Evolutionary conservation across 2,113 vertebrate genomes (phyloP), one percentile per base, ranked within the genome.

Genomic region (Vireo altiloquus): DNA sequence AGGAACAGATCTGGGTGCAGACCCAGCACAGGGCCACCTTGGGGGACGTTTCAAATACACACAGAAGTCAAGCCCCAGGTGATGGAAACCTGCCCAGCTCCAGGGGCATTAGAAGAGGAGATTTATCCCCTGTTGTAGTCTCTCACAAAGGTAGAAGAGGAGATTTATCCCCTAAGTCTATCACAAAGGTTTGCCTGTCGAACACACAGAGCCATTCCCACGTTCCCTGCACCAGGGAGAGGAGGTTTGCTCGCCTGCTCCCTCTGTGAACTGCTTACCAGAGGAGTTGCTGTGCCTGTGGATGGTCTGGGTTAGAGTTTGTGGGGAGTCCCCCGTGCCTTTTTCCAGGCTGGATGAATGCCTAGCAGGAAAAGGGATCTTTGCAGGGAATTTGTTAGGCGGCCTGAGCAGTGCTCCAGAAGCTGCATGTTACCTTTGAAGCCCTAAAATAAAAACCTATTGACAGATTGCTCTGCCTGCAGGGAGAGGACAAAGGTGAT

Each of bases 401-500:
- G 84, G 76, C 47, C 52, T 25, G 15, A 89, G 86, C 76, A 78
- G 69, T 44, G n/a, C 68, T 88, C 25, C 52, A 54, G 60, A 85
- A 86, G 50, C 60, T 88, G 57, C 39, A 5, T 5, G 10, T 71
- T 84, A 15, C 61, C 60, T 87, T 49, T 88, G 60, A 90, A 87
- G 56, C 21, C 19, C 37, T 75, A 44, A 92, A 94, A 66, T 42
- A 71, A 53, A 53, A n/a, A 75, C 50, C 77, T 69, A 64, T 56
- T 71, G 81, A n/a, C 49, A 61, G 33, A 15, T 17, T 7, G 8
- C 31, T 77, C 33, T 40, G 9, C 53, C 77, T 87, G 44, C 77
- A 68, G 72, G n/a, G 56, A 57, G 74, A 95, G 69, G 49, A 91
- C 83, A 92, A 53, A 89, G 47, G 60, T 64, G 87, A 84, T 71